Evolutionary conservation across 2,888 invertebrate genomes (phyloP).

Genomic region (Nemotelus nigrinus): DNA sequence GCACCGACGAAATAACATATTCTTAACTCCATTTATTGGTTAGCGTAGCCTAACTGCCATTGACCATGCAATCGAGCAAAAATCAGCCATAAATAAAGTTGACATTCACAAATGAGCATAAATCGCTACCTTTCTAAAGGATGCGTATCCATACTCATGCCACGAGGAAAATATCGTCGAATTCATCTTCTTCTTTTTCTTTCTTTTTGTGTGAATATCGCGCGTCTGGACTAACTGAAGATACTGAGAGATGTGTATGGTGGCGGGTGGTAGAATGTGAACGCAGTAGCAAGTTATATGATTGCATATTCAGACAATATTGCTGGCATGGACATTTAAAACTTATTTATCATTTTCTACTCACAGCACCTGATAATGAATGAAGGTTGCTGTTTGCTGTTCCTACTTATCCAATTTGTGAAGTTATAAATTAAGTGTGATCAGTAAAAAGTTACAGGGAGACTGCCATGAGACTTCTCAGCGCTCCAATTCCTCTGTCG

Average conservation of each 20-base stretch:
- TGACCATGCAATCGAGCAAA: conserved; percentile 24
- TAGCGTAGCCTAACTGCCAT: conserved; percentile 15
- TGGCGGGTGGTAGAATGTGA: neutral
- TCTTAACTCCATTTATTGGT: conserved; percentile 2
- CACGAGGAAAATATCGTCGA: neutral
- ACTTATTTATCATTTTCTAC: conserved; percentile 21
- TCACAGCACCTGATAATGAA: no score
- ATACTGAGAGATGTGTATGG: no score
- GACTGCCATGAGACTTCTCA: neutral
- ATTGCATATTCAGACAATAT: conserved; percentile 16
- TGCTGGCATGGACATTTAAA: conserved; percentile 23
- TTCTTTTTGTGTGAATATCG: neutral
- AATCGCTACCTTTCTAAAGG: conserved; percentile 27
- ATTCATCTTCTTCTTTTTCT: neutral
- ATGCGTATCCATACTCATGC: neutral
- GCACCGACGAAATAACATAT: neutral
- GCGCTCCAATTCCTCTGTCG: no score
- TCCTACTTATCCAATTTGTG: neutral
- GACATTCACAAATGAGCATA: conserved; percentile 37
- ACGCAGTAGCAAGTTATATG: neutral
- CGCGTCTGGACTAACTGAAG: neutral
- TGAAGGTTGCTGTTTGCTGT: neutral
- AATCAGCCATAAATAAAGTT: conserved; percentile 40
- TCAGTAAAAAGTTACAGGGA: neutral
- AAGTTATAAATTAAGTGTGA: conserved; percentile 9